Evolutionary conservation across 1,140 invertebrate species (phyloP), one percentile per base, ranked within the genome.

Genomic region (Neoseiulus cucumeris): DNA sequence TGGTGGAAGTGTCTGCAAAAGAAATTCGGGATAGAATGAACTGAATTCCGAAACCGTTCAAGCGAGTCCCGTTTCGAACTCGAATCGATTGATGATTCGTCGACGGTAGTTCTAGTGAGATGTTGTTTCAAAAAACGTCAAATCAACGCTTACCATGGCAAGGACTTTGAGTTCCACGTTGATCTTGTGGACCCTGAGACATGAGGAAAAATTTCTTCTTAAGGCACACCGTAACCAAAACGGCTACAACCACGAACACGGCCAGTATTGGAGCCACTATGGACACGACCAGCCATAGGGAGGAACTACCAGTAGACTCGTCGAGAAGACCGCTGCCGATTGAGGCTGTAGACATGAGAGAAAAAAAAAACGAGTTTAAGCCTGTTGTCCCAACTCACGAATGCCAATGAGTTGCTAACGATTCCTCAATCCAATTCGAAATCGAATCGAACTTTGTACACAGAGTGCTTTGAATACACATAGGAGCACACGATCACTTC

Each of bases 211-310:
- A 33, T 33, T 59, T 59, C 22, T 33, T n/a, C 33, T 59, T 59
- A 59, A 59, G 51, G 51, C 51, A 59, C 25, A 59, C 51, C 22
- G 51, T 59, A n/a, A 59, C 51, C 22, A 59, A 9, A 25, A 59
- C 14, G 22, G 51, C 51, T 20, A 25, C 33, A 17, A 59, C 51
- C 22, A 59, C 51, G 51, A 59, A 17, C 25, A 59, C 33, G 14
- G 51, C 51, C 14, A 59, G 25, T 33, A 59, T 12, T 25, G 51
- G 51, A 29, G 51, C 51, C 17, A 59, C 33, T 29, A 59, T 59
- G 14, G 51, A 59, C 22, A 59, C 51, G 12, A 33, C 51, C 14
- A 59, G 17, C 51, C 51, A 59, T 25, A 59, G 33, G 17, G 51
- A 33, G 12, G 51, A 59, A 59, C 51, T 59, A 14, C 25, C 14